Base-by-base conservation (phyloP, 1,140 invertebrate genomes). In the Propsilocerus akamusi region DNA sequence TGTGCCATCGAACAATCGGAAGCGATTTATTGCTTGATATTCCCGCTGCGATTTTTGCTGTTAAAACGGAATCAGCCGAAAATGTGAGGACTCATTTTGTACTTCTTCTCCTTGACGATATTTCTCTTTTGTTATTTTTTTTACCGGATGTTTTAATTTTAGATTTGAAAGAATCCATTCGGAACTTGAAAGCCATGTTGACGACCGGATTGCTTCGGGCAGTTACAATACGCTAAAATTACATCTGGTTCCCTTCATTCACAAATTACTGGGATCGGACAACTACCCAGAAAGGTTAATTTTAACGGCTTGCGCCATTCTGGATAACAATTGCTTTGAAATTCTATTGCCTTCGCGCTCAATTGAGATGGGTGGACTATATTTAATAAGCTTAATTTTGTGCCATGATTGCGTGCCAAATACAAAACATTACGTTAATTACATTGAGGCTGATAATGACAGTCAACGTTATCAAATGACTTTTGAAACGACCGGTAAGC, bases 271-370 rank as follows among this genome's bases (percentile, higher is more conserved):
- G 34, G 69, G 71, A 5, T 49, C 78, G 25, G 59, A 62, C 2
- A 56, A 66, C 8, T 70, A 71, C 58, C 64, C 69, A 26, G 72
- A 73, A 52, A 62, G 76, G 55, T 72, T 75, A 4, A 76, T 82
- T 26, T 61, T 82, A 11, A 73, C 72, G 57, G 67, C 78, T 4
- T 76, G 76, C 25, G 78, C 73, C 2, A 76, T 80, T 51, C 68
- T 80, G 50, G 77, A 81, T 53, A 79, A 76, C 2, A 83, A 83
- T 55, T 65, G 76, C n/a, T 81, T 74, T 54, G 76, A 78, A 54
- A 63, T 78, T 2, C 62, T 70, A 47, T 70, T 69, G 32, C 57
- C 60, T 8, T 56, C 67, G 49, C 62, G 65, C 11, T 52, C 60
- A 3, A 66, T 63, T 14, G 71, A 69, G 51, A 60, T 74, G 24